Base-by-base conservation (phyloP, 2,888 invertebrate genomes). In the Meganola albula region DNA sequence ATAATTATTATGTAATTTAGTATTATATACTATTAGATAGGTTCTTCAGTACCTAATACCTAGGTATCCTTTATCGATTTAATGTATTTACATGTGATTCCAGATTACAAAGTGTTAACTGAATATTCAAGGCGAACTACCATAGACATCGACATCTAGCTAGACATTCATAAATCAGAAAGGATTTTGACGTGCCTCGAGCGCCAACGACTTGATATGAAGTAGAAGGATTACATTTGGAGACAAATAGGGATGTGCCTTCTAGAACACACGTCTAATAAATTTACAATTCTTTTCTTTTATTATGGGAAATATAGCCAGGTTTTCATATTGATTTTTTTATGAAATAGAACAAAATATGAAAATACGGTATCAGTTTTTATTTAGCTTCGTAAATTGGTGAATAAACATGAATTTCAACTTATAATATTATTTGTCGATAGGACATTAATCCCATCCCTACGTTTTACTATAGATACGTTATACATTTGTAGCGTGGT, bases 381-480 rank as follows among this genome's bases (percentile, higher is more conserved):
- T 21, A 21, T 21, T 21, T 21, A 21, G n/a, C 21, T 21, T 21
- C 21, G 21, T 6, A 21, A 21, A 21, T 21, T 21, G 21, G 21
- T 21, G 21, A 21, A 9, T 21, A 21, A 21, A 21, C 21, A 21
- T 21, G n/a, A 3, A 21, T 21, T 21, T n/a, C 4, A 21, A 21
- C 21, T 21, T 21, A 21, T 21, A 21, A 22, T 22, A 9, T n/a
- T n/a, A n/a, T n/a, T n/a, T n/a, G n/a, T n/a, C n/a, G n/a, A n/a
- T n/a, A n/a, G n/a, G n/a, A n/a, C n/a, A n/a, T n/a, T n/a, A n/a
- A n/a, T n/a, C n/a, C n/a, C n/a, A n/a, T n/a, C n/a, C n/a, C n/a
- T n/a, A n/a, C n/a, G n/a, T n/a, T n/a, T n/a, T n/a, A n/a, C n/a
- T n/a, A n/a, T n/a, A n/a, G n/a, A n/a, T n/a, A n/a, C n/a, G n/a